Evolutionary conservation across 2,113 vertebrate genomes (phyloP).

Genomic region (Notothenia coriiceps): DNA sequence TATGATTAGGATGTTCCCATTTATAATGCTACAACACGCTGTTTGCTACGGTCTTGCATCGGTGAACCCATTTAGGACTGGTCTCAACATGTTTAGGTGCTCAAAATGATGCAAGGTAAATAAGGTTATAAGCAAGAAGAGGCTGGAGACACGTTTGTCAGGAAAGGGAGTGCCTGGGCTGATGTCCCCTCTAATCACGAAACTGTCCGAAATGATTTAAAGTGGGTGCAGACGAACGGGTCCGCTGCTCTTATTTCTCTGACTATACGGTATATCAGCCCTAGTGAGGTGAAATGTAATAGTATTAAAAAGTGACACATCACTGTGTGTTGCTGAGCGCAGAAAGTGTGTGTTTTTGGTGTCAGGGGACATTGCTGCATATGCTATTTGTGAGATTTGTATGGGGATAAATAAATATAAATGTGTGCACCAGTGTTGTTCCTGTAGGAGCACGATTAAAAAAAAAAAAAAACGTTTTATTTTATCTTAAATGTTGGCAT

Average conservation of each 20-base stretch:
- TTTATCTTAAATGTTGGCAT: too few species aligned
- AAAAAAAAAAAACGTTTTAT: too few species aligned
- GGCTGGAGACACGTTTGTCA: constrained; percentile 31
- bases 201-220: constrained; percentile 61
- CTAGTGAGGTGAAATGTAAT: constrained; percentile 19
- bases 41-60: neutral
- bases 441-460: neutral
- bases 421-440: neutral
- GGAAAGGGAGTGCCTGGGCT: constrained; percentile 5
- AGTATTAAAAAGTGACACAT: neutral
- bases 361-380: neutral
- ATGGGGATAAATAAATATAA: neutral
- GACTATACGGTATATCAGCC: constrained; percentile 31
- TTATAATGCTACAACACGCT: neutral
- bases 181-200: constrained; percentile 52
- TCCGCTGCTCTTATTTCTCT: constrained; percentile 22
- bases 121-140: neutral
- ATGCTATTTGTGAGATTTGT: neutral
- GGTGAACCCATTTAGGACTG: neutral
- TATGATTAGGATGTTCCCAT: neutral
- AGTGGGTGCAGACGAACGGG: constrained; percentile 20
- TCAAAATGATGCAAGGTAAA: neutral
- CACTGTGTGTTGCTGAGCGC: neutral
- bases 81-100: neutral
- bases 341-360: constrained; percentile 1